Conservation (phyloP, 2,113 vertebrate species). For the Gorsachius goisagi region DNA sequence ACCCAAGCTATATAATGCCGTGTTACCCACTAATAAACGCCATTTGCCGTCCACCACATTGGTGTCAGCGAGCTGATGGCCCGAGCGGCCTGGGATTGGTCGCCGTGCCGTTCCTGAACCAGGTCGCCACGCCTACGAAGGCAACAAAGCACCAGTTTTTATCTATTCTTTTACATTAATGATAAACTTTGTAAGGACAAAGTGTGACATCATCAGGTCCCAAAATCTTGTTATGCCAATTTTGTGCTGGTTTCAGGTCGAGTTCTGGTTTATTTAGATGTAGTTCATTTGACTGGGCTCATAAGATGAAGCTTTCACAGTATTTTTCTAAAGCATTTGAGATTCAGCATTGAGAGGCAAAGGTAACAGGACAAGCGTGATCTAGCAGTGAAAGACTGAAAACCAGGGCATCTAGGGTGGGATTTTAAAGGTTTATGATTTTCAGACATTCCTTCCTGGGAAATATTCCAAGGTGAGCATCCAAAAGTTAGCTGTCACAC, state of each 20-base stretch:
- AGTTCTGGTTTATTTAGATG: not conserved
- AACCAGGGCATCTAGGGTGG: not conserved
- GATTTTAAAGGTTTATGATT: not conserved
- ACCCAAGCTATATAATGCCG: too few species aligned
- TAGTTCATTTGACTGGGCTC: not conserved
- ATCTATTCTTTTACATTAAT: not conserved
- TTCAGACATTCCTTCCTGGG: not conserved
- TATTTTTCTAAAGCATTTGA: not conserved
- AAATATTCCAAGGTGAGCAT: not conserved
- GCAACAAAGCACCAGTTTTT: too few species aligned
- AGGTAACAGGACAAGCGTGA: not conserved
- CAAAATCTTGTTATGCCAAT: not conserved
- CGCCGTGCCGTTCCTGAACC: too few species aligned
- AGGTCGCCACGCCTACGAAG: too few species aligned
- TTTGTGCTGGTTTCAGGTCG: not conserved
- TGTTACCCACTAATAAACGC: too few species aligned
- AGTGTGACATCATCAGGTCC: not conserved
- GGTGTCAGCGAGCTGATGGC: too few species aligned
- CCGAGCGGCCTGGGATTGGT: too few species aligned
- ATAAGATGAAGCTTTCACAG: not conserved
- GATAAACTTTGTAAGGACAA: not conserved
- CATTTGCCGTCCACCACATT: too few species aligned
- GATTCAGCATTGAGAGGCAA: not conserved
- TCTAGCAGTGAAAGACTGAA: not conserved
- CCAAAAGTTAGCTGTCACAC: not conserved